A percentile compares a stretch with the other conserved stretches of the same genome.
phyloP scores from a whole-genome alignment of 1,140 invertebrate genomes.

The Adoxophyes honmai region DNA sequence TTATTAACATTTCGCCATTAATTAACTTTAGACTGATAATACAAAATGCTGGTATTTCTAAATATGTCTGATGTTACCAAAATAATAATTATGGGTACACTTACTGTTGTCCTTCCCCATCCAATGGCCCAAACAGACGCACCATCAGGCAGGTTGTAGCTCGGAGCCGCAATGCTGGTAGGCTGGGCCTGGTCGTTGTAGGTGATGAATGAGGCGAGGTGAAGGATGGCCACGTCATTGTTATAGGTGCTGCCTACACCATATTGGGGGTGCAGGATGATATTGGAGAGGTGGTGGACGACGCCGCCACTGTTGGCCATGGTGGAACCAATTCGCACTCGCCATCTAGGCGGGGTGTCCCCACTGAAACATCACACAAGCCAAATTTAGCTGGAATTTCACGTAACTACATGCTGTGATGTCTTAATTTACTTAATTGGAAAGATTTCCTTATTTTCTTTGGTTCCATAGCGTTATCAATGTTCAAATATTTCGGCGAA shows the following conservation, averaged over 20 bases:
- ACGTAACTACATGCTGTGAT: too few species aligned
- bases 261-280: constrained; percentile 73
- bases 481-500: too few species aligned
- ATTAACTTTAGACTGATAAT: too few species aligned
- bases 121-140: constrained; percentile 30
- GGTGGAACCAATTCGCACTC: constrained; percentile 30
- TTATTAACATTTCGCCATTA: too few species aligned
- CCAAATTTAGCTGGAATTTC: too few species aligned
- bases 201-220: constrained; percentile 43
- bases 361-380: constrained; percentile 26
- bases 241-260: constrained; percentile 72
- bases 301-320: constrained; percentile 32
- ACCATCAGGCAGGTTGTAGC: constrained; percentile 25
- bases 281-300: constrained; percentile 28
- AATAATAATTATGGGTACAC: constrained; percentile 5
- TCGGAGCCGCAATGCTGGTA: constrained; percentile 22
- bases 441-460: too few species aligned
- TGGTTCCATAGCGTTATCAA: too few species aligned
- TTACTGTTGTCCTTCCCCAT: constrained; percentile 30
- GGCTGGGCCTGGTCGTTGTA: constrained; percentile 21
- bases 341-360: constrained; percentile 24
- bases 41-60: too few species aligned
- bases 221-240: constrained; percentile 79
- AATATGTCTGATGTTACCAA: too few species aligned
- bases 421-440: too few species aligned